Percentiles rank a stretch among this genome's conserved stretches.
phyloP scores from a whole-genome alignment of 2,113 vertebrate species.

The Carettochelys insculpta region DNA sequence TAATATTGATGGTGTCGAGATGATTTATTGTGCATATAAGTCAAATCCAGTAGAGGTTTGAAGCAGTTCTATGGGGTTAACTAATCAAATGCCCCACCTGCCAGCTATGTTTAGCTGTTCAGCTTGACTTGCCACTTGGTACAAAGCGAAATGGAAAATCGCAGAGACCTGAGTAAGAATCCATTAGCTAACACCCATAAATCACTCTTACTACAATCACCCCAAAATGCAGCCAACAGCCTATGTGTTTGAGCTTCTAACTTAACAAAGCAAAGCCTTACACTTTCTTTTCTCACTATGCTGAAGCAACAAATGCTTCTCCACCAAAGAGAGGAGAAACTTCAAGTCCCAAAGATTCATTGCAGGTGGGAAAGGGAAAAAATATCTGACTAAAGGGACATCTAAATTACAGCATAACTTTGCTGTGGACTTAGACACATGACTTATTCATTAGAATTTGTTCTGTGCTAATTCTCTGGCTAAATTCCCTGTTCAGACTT shows the following conservation, averaged over 20 bases:
- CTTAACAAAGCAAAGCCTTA: neutral
- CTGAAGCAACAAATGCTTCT: neutral
- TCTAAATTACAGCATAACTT: neutral
- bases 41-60: neutral
- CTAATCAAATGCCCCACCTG: neutral
- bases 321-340: neutral
- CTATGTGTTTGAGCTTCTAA: neutral
- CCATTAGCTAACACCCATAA: neutral
- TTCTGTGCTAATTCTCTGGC: neutral
- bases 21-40: neutral
- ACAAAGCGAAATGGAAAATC: constrained; percentile 3
- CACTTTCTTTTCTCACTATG: neutral
- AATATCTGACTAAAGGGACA: neutral
- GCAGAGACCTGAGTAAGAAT: neutral
- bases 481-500: neutral
- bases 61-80: neutral
- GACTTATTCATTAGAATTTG: neutral
- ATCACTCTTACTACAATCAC: neutral
- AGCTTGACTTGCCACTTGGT: neutral
- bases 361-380: neutral
- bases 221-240: neutral
- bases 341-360: neutral
- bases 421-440: neutral
- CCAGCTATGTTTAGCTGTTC: neutral
- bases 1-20: neutral